phyloP scores from a whole-genome alignment of 2,888 invertebrate species.

The Dryocosmus kuriphilus region DNA sequence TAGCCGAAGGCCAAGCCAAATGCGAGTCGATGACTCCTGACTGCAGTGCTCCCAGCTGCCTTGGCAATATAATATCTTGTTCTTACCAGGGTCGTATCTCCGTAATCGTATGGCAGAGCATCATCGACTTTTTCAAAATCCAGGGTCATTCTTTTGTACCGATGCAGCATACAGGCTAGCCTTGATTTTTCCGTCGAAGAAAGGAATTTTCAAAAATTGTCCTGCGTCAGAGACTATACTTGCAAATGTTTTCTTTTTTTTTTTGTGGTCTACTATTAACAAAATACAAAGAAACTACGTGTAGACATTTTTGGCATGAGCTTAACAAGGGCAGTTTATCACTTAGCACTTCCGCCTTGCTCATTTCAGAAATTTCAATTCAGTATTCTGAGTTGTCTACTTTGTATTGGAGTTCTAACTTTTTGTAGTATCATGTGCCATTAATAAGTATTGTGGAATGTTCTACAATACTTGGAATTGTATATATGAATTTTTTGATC shows the following conservation, averaged over 20 bases:
- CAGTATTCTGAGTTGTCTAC: not conserved
- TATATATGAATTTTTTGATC: too few species aligned
- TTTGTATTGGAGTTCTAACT: not conserved
- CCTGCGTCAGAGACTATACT: slow-evolving; percentile 6
- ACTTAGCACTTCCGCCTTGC: not conserved
- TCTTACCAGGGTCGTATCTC: slow-evolving; percentile 35
- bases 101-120: slow-evolving; percentile 15
- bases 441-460: too few species aligned
- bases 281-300: not conserved
- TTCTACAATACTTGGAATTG: too few species aligned
- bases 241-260: not conserved
- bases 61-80: slow-evolving; percentile 41
- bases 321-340: not conserved
- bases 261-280: not conserved
- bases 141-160: slow-evolving; percentile 5
- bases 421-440: too few species aligned
- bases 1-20: slow-evolving; percentile 42
- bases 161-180: slow-evolving; percentile 8
- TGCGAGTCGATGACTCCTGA: slow-evolving; percentile 43
- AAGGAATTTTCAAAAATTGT: slow-evolving; percentile 12
- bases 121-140: slow-evolving; percentile 12
- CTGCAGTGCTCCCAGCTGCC: slow-evolving; percentile 35
- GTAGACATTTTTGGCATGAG: not conserved
- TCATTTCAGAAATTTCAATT: not conserved
- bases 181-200: slow-evolving; percentile 13